These are phyloP conservation scores for Drosophila melanica DNA, from an alignment of 1,140 invertebrate species.

Conservation along the genomic window DNA sequence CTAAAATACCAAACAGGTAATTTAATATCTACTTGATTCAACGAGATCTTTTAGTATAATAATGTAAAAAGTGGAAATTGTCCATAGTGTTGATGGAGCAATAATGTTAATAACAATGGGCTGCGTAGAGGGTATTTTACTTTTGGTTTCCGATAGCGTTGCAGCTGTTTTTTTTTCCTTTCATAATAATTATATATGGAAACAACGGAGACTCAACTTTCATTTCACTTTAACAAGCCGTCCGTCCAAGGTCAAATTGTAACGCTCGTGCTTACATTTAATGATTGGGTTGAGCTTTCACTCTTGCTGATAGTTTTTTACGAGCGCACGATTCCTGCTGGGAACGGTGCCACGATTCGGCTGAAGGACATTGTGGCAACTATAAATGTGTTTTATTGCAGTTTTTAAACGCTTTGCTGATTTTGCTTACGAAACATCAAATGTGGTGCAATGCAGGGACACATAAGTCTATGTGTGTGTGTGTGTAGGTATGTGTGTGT, in stretches of 20 bases:
- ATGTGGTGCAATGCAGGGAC: constrained; percentile 51
- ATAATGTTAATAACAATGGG: too few relatives aligned
- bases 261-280: constrained; percentile 27
- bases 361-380: constrained; percentile 71
- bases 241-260: constrained; percentile 9
- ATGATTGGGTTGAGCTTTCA: constrained; percentile 45
- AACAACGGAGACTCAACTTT: neutral
- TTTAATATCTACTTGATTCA: too few relatives aligned
- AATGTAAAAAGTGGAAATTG: too few relatives aligned
- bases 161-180: too few relatives aligned
- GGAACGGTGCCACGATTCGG: constrained; percentile 24
- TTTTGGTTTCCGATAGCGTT: neutral
- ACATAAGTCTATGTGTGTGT: constrained; percentile 24
- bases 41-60: too few relatives aligned
- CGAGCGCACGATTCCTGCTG: constrained; percentile 32
- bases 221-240: neutral
- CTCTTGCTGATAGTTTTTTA: constrained; percentile 46
- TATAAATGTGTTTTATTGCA: constrained; percentile 79
- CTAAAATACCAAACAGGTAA: too few relatives aligned
- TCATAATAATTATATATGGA: neutral
- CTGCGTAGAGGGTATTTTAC: neutral
- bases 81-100: too few relatives aligned
- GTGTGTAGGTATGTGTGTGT: neutral
- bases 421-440: constrained; percentile 68
- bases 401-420: constrained; percentile 81